phyloP scores from a whole-genome alignment of 2,797 vertebrate species.

The Manis crassicaudata region DNA sequence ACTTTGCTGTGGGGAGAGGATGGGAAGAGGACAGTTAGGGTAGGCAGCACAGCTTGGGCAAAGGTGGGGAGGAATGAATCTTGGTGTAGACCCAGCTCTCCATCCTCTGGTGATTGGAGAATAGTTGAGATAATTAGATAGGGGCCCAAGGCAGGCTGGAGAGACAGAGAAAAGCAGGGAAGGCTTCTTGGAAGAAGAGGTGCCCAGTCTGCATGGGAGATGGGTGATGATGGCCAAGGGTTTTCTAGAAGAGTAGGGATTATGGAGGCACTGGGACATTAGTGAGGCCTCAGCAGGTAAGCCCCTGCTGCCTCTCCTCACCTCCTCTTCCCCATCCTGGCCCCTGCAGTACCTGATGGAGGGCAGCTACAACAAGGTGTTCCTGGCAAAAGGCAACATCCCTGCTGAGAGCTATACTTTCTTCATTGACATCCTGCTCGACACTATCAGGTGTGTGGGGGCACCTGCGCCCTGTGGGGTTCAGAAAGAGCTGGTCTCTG shows the following conservation, averaged over 20 bases:
- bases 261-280: neutral
- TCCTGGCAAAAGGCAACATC: conserved; percentile 97
- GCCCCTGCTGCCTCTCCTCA: neutral
- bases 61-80: neutral
- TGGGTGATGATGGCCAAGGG: neutral
- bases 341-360: conserved; percentile 95
- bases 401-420: conserved; percentile 97
- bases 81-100: neutral
- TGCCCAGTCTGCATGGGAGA: neutral
- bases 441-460: conserved; percentile 93
- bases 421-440: conserved; percentile 97
- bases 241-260: neutral
- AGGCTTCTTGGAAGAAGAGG: neutral
- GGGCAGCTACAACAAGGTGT: conserved; percentile 98
- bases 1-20: neutral
- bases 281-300: neutral
- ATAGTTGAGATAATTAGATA: neutral
- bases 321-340: neutral
- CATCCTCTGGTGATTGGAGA: neutral
- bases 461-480: neutral
- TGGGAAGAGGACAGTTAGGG: neutral
- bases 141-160: neutral
- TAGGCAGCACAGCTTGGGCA: neutral
- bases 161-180: neutral
- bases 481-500: too few relatives aligned